Percentiles rank a stretch among this genome's conserved stretches.
Conservation (phyloP, 92 coral and sea anemone species). For the Porites rus region DNA sequence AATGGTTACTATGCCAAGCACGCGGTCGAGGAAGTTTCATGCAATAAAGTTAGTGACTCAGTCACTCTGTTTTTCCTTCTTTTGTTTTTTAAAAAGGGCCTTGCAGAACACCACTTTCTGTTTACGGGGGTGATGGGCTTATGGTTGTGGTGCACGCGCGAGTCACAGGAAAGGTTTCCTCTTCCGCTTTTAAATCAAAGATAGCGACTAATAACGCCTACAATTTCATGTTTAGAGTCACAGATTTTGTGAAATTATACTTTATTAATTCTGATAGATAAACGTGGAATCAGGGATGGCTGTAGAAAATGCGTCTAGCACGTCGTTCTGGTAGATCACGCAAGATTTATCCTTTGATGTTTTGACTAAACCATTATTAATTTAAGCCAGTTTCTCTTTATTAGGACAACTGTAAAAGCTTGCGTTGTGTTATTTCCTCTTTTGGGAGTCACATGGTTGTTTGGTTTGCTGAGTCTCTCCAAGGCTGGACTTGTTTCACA, state of each 20-base stretch:
- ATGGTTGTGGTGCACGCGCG: no score
- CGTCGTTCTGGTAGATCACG: no score
- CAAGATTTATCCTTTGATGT: no score
- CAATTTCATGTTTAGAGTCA: no score
- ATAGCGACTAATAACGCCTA: no score
- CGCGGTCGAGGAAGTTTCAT: constrained; percentile 3
- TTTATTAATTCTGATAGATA: no score
- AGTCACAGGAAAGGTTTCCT: neutral
- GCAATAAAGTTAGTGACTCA: constrained; percentile 19
- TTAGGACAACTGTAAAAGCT: constrained; percentile 32
- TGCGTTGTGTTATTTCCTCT: constrained; percentile 43
- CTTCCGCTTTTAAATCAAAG: no score
- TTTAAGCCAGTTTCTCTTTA: no score
- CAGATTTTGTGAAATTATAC: no score
- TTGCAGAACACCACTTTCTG: neutral
- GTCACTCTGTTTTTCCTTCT: neutral
- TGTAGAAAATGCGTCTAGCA: no score
- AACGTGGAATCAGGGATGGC: no score
- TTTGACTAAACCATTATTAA: no score
- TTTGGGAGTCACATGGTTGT: constrained; percentile 41
- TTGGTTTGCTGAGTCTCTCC: constrained; percentile 36
- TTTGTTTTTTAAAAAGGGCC: neutral
- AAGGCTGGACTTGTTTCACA: constrained; percentile 6
- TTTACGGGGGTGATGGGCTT: neutral
- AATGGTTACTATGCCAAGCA: constrained; percentile 36